Base-by-base conservation (phyloP, 2,113 vertebrate species). In the Pelodiscus sinensis region DNA sequence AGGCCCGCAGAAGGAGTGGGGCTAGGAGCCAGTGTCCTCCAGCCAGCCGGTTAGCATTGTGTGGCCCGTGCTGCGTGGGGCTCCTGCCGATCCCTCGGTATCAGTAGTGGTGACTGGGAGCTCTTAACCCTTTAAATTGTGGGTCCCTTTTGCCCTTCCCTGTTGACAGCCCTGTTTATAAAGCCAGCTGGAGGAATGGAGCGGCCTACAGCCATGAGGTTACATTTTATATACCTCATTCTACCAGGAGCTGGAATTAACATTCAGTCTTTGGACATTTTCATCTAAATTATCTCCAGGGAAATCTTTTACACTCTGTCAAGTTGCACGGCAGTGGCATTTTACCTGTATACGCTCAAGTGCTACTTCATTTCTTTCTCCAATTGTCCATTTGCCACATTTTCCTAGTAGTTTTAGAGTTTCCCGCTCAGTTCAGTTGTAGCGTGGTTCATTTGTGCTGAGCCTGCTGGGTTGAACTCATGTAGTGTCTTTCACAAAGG, bases 151-250 rank as follows among this genome's bases (percentile, higher is more conserved):
- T 54, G 52, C 52, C 52, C 52, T 54, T 54, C 52, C 52, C 10
- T 14, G 52, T 54, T 14, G 14, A 14, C 52, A 54, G 52, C 52
- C 52, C 52, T 85, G 29, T 24, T 29, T 60, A 19, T 55, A 18
- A 57, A 68, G 22, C 14, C 27, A 0, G 0, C 15, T 15, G 9
- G 24, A 54, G 44, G 0, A 1, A 12, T n/a, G 29, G 44, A 13
- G 86, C n/a, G 65, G 57, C 19, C n/a, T 35, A 50, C 4, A 6
- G 13, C 22, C 78, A 52, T 24, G 57, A 89, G 16, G 27, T 87
- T 89, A 14, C 8, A 19, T 71, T 71, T 71, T 35, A 1, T 25
- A 68, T 86, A 75, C 60, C 12, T 80, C 3, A 1, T 57, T 51
- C 35, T 29, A 27, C 25, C 3, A 38, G 31, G 18, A 25, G 8